A percentile compares a stretch with the other conserved stretches of the same genome.
Evolutionary conservation across 2,797 vertebrate species (phyloP).

Genomic region (Ciconia nigra): DNA sequence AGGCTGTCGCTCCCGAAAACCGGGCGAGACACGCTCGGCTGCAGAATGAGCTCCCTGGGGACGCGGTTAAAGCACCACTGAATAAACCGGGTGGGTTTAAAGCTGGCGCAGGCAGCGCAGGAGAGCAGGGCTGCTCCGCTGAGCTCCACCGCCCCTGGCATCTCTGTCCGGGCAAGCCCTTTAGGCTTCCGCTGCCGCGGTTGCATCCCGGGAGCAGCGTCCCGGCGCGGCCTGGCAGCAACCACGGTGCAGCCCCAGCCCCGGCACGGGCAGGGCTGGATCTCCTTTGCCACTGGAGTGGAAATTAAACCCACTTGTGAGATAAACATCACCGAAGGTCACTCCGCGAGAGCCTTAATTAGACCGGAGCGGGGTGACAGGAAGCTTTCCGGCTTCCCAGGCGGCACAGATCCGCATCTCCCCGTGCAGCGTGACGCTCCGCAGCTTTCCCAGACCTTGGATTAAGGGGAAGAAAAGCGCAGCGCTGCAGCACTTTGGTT

Average conservation of each 20-base stretch:
- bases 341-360: neutral
- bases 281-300: neutral
- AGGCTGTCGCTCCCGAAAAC: neutral
- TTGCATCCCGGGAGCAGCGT: neutral
- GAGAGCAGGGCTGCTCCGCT: neutral
- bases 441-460: neutral
- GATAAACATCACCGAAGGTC: neutral
- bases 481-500: constrained; percentile 21
- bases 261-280: neutral
- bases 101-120: neutral
- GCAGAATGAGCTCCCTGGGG: neutral
- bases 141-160: neutral
- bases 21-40: accelerated
- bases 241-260: neutral
- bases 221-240: neutral
- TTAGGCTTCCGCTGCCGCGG: accelerated
- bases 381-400: neutral
- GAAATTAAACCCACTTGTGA: neutral
- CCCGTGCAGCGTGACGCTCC: neutral
- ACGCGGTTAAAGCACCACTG: neutral
- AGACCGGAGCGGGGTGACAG: accelerated
- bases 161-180: neutral
- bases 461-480: neutral
- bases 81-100: neutral
- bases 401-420: too few relatives aligned